phyloP scores from a whole-genome alignment of 2,888 invertebrate genomes.

The Lamellibrachia columna region DNA sequence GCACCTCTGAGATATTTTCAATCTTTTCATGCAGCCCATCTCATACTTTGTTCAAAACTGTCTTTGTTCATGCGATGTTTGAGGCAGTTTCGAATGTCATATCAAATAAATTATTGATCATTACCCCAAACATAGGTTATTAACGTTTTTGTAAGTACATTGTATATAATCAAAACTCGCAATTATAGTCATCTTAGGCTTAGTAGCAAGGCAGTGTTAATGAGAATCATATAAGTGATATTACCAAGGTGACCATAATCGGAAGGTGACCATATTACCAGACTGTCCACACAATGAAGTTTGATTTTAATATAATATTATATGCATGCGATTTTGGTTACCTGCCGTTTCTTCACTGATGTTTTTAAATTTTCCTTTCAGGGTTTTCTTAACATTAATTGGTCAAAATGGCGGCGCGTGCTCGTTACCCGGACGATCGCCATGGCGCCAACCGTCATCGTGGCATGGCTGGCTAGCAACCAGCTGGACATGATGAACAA shows the following conservation, averaged over 20 bases:
- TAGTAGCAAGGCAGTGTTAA: background rate
- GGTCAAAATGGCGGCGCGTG: conserved; percentile 80
- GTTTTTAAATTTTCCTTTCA: conserved; percentile 38
- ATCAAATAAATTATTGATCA: no score
- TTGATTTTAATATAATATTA: background rate
- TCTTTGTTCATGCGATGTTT: no score
- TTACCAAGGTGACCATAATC: background rate
- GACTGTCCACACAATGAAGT: background rate
- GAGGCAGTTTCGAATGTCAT: no score
- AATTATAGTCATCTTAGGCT: no score
- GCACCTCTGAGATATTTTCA: no score
- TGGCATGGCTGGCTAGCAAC: conserved; percentile 69
- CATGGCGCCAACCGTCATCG: conserved; percentile 72
- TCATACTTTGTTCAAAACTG: no score
- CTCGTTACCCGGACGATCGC: conserved; percentile 85
- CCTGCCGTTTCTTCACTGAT: background rate
- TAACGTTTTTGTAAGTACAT: no score
- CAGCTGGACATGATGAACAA: conserved; percentile 85
- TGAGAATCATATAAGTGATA: background rate
- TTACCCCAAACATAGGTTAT: no score
- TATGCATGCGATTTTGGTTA: no score
- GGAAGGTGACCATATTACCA: background rate
- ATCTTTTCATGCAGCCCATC: no score
- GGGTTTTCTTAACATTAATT: conserved; percentile 62
- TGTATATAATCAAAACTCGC: no score